A percentile compares a stretch with the other conserved stretches of the same genome.
Conservation (phyloP, 2,113 vertebrate genomes). For the Platichthys flesus region DNA sequence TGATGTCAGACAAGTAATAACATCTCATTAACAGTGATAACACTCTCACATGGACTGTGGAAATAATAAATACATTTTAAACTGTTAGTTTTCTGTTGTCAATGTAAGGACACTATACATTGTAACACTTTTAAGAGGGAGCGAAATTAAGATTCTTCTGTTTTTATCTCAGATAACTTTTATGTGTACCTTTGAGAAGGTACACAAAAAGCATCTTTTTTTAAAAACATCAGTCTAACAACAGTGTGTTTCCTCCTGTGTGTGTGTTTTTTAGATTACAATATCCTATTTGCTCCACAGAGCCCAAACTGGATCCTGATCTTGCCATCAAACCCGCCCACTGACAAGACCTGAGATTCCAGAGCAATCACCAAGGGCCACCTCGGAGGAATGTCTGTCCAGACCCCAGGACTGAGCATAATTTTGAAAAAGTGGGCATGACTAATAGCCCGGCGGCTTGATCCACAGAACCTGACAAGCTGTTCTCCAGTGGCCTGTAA, state of each 20-base stretch:
- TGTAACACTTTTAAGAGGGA: neutral
- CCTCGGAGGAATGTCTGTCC: slow-evolving; percentile 50
- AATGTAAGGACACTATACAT: no score
- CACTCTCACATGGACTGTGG: neutral
- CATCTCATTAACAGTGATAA: neutral
- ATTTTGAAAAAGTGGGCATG: slow-evolving; percentile 66
- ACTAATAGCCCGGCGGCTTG: slow-evolving; percentile 62
- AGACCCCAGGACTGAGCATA: slow-evolving; percentile 52
- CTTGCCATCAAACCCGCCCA: slow-evolving; percentile 17
- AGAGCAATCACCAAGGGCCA: slow-evolving; percentile 37
- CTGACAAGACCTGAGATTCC: slow-evolving; percentile 28
- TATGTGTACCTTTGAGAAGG: neutral
- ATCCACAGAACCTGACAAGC: slow-evolving; percentile 67
- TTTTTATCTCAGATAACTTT: neutral
- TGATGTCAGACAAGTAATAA: slow-evolving; percentile 33
- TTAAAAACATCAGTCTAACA: neutral
- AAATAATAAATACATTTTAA: neutral
- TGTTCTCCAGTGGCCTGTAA: slow-evolving; percentile 72
- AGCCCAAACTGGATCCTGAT: slow-evolving; percentile 21
- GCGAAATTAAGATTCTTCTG: neutral
- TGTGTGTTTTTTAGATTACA: slow-evolving; percentile 20
- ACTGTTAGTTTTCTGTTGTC: neutral
- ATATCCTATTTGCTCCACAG: slow-evolving; percentile 22
- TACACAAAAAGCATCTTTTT: neutral
- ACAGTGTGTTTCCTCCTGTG: neutral